Base-by-base conservation (phyloP, 2,888 invertebrate species). In the Anodontia alba region DNA sequence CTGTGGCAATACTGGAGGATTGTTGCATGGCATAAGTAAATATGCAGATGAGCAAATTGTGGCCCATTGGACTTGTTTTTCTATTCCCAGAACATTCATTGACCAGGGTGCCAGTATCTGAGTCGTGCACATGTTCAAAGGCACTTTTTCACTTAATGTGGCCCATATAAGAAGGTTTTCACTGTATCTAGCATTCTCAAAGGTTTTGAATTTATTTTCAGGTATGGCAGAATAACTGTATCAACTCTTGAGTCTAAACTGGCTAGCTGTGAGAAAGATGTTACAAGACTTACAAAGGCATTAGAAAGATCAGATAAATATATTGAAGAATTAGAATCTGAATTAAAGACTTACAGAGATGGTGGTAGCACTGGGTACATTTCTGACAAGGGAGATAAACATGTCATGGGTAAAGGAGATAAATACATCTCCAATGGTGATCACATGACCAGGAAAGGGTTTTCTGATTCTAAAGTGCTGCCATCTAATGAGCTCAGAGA, bases 151-250 rank as follows among this genome's bases (percentile, higher is more conserved):
- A n/a, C n/a, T n/a, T n/a, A n/a, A n/a, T n/a, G n/a, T n/a, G n/a
- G n/a, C n/a, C n/a, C n/a, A n/a, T n/a, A n/a, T n/a, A n/a, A n/a
- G n/a, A n/a, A n/a, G n/a, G n/a, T n/a, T n/a, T n/a, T n/a, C n/a
- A n/a, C n/a, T n/a, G n/a, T n/a, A n/a, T n/a, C n/a, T n/a, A n/a
- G n/a, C n/a, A n/a, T n/a, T n/a, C n/a, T n/a, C n/a, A n/a, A n/a
- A n/a, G n/a, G n/a, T n/a, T n/a, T n/a, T n/a, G 38, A 8, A 12
- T 38, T 38, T 38, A 38, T 42, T 87, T 88, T 5, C 87, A 94
- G 94, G 70, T 93, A 90, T 89, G 93, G 93, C 0, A 88, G 93
- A 57, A 89, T 86, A 62, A 93, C 94, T 36, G 93, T 94, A 7
- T 91, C 92, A 31, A 92, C 93, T 5, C 80, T 94, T 49, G 93